A percentile compares a stretch with the other conserved stretches of the same genome.
Conservation (phyloP, 2,113 vertebrate species). For the Mionectes macconnelli region DNA sequence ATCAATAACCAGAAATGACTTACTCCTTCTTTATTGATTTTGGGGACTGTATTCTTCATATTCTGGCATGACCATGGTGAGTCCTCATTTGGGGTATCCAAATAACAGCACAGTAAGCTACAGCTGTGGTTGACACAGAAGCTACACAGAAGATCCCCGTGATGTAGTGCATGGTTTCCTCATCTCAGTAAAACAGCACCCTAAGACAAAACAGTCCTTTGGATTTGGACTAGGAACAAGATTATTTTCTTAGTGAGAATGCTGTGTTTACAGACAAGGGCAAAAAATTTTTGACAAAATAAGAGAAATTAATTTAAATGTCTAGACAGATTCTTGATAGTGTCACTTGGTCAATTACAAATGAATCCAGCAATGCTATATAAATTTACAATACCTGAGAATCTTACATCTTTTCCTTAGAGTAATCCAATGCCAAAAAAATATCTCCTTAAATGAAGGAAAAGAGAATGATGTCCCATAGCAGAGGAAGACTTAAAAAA, state of each 20-base stretch:
- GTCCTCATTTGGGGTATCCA: background rate
- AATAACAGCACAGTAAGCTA: background rate
- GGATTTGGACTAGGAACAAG: background rate
- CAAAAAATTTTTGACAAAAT: background rate
- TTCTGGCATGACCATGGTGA: background rate
- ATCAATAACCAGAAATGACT: background rate
- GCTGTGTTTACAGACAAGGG: background rate
- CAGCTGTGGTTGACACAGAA: background rate
- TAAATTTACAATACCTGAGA: background rate
- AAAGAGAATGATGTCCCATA: background rate
- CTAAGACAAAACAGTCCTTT: background rate
- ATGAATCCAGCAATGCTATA: background rate
- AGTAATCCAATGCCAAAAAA: background rate
- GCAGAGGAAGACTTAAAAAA: background rate
- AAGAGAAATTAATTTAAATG: background rate
- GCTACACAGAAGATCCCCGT: background rate
- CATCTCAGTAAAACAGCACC: background rate
- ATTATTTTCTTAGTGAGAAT: background rate
- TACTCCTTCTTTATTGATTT: background rate
- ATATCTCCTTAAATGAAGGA: background rate
- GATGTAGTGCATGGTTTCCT: background rate
- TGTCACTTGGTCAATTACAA: background rate
- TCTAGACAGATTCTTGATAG: background rate
- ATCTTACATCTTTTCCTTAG: background rate
- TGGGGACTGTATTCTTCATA: background rate